Evolutionary conservation across 2,113 vertebrate genomes (phyloP).

Genomic region (Phyllopteryx taeniolatus): DNA sequence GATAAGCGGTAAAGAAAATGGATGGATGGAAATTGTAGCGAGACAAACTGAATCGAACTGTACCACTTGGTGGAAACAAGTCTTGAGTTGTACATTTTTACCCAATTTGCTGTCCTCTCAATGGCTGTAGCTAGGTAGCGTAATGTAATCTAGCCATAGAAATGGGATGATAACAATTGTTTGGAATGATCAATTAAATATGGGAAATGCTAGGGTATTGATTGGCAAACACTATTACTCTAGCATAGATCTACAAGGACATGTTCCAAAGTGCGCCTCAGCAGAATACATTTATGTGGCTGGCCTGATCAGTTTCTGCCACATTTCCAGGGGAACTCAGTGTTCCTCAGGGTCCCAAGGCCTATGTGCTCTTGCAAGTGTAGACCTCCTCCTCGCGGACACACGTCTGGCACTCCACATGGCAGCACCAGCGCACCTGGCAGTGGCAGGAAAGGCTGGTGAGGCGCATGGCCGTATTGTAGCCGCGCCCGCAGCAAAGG

Average conservation of each 20-base stretch:
- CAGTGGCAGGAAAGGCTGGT: slow-evolving; percentile 94
- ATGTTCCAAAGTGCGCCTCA: neutral
- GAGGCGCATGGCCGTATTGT: slow-evolving; percentile 92
- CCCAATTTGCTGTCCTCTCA: neutral
- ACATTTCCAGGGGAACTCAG: neutral
- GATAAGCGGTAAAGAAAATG: too few species aligned
- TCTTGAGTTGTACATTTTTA: neutral
- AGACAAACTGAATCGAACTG: neutral
- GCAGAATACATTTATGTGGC: neutral
- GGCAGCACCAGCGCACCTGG: slow-evolving; percentile 98
- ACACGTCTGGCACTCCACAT: slow-evolving; percentile 96
- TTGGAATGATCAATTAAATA: neutral
- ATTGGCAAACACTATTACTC: neutral
- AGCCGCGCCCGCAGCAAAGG: slow-evolving; percentile 93
- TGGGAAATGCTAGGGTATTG: neutral
- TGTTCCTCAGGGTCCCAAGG: neutral
- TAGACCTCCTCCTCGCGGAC: slow-evolving; percentile 91
- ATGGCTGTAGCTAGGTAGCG: neutral
- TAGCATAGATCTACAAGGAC: neutral
- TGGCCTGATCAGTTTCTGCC: neutral
- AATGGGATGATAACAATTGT: neutral
- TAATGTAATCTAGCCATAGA: neutral
- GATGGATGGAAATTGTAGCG: too few species aligned
- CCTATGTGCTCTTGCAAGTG: slow-evolving; percentile 90
- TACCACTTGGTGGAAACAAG: neutral